Evolutionary conservation across 1,140 invertebrate genomes (phyloP), one percentile per base, ranked within the genome.

Genomic region (Drosophila tristis): DNA sequence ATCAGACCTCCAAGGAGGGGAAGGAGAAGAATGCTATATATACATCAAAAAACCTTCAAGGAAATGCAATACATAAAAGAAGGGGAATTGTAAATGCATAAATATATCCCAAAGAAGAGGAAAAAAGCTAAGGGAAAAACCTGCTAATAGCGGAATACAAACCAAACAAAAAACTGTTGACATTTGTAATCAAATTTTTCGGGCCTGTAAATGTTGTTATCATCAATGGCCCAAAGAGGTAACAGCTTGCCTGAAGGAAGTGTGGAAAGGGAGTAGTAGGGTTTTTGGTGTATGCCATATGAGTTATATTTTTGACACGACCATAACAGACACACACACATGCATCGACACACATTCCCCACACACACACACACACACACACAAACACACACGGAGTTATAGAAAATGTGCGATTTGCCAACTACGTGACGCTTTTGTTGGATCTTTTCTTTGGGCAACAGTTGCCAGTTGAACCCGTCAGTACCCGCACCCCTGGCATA

Each of bases 351-450:
- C 31, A 29, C 26, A 29, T 29, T 29, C 26, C 26, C 20, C n/a
- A n/a, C 16, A 25, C n/a, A 25, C 31, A 53, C 11, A 29, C 11
- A 13, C 20, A n/a, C 29, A 16, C 61, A 72, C 45, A 48, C 39
- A 44, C 42, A 43, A 43, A 61, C 47, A 71, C 54, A 58, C 29
- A 43, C 25, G 48, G 67, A 70, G 64, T 70, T 77, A 75, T 77
- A 78, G 74, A 78, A 87, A 90, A 80, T 84, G 84, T 87, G 85
- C 84, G 84, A 87, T 87, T 87, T 87, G 76, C 61, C 71, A 87
- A 79, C 50, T 89, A 87, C 84, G 84, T 87, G 84, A 79, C 67
- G 84, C 85, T 82, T 89, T 89, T 89, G 82, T 82, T 78, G 78
- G 81, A 74, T 73, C 65, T 53, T 82, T 89, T 62, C 51, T 65